Base-by-base conservation (phyloP, 2,888 invertebrate species). In the Drosophila prostipennis region DNA sequence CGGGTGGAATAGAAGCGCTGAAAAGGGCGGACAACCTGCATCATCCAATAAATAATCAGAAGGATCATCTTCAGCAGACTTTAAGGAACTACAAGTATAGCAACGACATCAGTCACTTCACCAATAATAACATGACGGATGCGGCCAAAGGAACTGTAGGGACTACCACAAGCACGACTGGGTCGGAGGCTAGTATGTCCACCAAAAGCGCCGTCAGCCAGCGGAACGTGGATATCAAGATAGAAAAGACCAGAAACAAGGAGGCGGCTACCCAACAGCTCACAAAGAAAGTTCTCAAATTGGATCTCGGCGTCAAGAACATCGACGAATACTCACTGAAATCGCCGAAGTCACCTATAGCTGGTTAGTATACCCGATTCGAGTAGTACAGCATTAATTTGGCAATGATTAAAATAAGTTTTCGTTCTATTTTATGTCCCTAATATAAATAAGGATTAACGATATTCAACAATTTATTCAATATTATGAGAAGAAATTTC, bases 221-320 rank as follows among this genome's bases (percentile, higher is more conserved):
- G 81, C 93, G 94, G 72, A 94, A 94, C 45, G 93, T 94, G 52
- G 94, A 94, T 78, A 92, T 94, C 48, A 91, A 93, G 88, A 93
- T 94, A 64, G 92, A 93, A 43, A 90, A 83, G 53, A 89, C 87
- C 13, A 92, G 93, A 53, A 77, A 87, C 60, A 78, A 79, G 73
- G 87, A 89, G 26, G 65, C 61, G 2, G 79, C 87, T 54, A 88
- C 85, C 52, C 79, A 90, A 55, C 90, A 91, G 63, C 71, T 91
- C 40, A 86, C 89, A 36, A 91, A 90, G 65, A 90, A 91, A 73
- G 89, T 91, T 6, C 81, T 92, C 11, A 91, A 91, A 71, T 81
- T 92, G 42, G 92, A 92, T 80, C 78, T 92, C 64, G 85, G 89
- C 55, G 85, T 79, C 64, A 91, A 91, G 64, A 90, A 89, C 10